These are phyloP conservation scores for Megastigmus dorsalis DNA, from an alignment of 2,888 invertebrate species.

Conservation along the genomic window DNA sequence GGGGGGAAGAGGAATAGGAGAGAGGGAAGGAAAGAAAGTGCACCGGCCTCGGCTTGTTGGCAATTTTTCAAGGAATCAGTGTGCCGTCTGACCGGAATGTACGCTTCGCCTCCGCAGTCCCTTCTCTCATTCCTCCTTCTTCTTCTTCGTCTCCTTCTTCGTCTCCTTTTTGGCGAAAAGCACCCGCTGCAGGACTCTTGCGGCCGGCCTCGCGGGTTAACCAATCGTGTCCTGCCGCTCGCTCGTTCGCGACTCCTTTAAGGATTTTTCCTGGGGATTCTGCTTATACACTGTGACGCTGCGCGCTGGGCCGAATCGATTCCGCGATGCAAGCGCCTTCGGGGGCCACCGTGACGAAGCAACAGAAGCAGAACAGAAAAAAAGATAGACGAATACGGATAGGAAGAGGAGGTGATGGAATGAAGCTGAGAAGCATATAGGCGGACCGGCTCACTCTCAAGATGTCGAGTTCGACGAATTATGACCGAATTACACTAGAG, in stretches of 20 bases:
- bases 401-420: neutral
- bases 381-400: too few species aligned
- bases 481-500: too few species aligned
- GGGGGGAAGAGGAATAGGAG: too few species aligned
- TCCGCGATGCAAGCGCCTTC: neutral
- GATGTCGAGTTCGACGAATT: too few species aligned
- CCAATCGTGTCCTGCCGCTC: conserved; percentile 49
- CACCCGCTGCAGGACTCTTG: conserved; percentile 43
- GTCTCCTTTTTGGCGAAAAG: neutral
- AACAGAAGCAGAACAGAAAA: neutral
- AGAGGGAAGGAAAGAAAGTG: too few species aligned
- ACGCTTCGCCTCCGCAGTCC: conserved; percentile 49
- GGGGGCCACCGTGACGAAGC: neutral
- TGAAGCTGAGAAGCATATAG: too few species aligned
- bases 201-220: conserved; percentile 47
- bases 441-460: too few species aligned
- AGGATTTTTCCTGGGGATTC: conserved; percentile 20
- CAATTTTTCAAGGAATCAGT: conserved; percentile 71
- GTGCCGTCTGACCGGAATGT: conserved; percentile 66
- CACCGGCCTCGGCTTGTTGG: conserved; percentile 62
- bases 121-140: neutral
- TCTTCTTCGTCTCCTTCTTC: neutral
- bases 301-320: conserved; percentile 15
- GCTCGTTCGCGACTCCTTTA: conserved; percentile 15
- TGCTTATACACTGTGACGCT: too few species aligned